phyloP scores from a whole-genome alignment of 1,140 invertebrate species.

The Orchestia grillus region DNA sequence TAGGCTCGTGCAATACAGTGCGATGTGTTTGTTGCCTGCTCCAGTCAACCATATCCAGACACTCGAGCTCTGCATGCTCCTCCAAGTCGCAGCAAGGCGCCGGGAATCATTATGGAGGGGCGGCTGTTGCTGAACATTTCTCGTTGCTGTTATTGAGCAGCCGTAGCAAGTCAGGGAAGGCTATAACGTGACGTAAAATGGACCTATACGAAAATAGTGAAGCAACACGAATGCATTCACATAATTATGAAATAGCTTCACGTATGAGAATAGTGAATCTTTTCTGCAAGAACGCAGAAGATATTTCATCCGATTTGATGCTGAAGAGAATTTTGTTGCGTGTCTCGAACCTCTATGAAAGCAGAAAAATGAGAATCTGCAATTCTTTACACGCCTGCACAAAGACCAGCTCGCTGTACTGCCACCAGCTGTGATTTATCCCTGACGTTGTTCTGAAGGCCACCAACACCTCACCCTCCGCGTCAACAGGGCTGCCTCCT shows the following conservation, averaged over 20 bases:
- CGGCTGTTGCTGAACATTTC: background rate
- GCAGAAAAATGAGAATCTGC: background rate
- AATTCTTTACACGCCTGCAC: background rate
- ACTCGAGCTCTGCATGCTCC: background rate
- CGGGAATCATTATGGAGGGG: background rate
- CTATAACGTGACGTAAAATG: background rate
- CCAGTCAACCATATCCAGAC: background rate
- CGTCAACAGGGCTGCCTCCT: too few species aligned
- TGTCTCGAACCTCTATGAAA: background rate
- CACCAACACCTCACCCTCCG: background rate
- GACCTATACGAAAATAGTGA: background rate
- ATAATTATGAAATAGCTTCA: background rate
- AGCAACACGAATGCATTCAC: background rate
- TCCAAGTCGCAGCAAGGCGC: background rate
- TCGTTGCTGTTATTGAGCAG: background rate
- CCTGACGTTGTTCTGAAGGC: background rate
- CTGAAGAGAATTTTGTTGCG: background rate
- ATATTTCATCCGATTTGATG: background rate
- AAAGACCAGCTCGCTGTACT: background rate
- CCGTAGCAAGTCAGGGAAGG: too few species aligned
- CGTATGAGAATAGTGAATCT: background rate
- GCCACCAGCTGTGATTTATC: background rate
- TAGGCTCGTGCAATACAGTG: background rate
- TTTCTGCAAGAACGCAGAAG: background rate
- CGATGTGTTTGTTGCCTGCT: background rate